Evolutionary conservation across 2,113 vertebrate genomes (phyloP), one percentile per base, ranked within the genome.

Genomic region (Mugil cephalus): DNA sequence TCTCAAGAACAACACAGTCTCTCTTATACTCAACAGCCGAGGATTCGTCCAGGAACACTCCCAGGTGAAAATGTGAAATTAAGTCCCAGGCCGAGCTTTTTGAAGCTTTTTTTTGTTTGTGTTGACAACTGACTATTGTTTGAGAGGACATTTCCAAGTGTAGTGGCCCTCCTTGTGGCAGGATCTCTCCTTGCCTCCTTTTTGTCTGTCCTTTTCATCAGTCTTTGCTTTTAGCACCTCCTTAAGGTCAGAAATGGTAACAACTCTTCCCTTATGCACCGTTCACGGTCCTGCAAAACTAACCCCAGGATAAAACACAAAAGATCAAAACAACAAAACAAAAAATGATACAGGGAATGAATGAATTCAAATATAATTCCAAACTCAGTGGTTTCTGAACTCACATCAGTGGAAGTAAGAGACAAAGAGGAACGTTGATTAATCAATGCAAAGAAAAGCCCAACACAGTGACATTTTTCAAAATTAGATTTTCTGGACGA

Each of bases 141-240:
- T 55, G 83, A 86, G 68, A 64, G 62, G 83, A 88, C 74, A 56
- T 51, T 71, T 69, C 76, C 74, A 35, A 61, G 77, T 71, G 80
- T 65, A 30, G 71, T 40, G 42, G 61, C 64, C 63, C 83, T 69
- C 59, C 74, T 62, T 18, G 12, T 55, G 74, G 70, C 79, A 73
- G 76, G 43, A 65, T 81, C 48, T 80, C 55, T 55, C 58, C 58
- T 68, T 10, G 59, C 67, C 42, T 74, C 69, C 62, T 79, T 59
- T 73, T 40, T 40, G 53, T 80, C 70, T 80, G 67, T 85, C 74
- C 38, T 82, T 73, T 40, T 79, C 75, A 79, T 82, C 88, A 88
- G 87, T 81, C 87, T 89, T 89, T 91, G 89, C 85, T 89, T 87
- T 91, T 73, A 88, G 91, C 89, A 73, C 92, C 92, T 85, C 91